Base-by-base conservation (phyloP, 2,113 vertebrate genomes). In the Xiphias gladius region DNA sequence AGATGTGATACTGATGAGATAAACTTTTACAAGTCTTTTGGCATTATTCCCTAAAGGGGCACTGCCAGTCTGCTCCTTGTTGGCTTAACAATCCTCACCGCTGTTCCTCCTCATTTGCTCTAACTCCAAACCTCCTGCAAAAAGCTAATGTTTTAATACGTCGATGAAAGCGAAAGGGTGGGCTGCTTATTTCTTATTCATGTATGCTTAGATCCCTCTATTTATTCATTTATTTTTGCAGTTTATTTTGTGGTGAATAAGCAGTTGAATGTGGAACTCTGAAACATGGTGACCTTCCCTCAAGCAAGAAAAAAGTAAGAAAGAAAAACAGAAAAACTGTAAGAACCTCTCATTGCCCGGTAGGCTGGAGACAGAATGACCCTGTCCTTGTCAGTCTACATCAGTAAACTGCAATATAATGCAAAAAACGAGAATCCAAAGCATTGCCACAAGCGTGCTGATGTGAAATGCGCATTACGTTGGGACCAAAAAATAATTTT, bases 221-320 rank as follows among this genome's bases (percentile, higher is more conserved):
- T 85, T 73, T 75, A 46, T 43, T 65, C 22, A 2, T 30, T 52
- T 10, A 3, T 55, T 24, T 5, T 24, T 32, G 26, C 14, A 12
- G 41, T 80, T 74, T 84, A 59, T 82, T 61, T 68, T 80, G 24
- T 63, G 35, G 46, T 7, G 32, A 71, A 65, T 30, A 54, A 46
- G 17, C 37, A 61, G 16, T 12, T 86, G 72, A 37, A 52, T 35
- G 13, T n/a, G 24, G 62, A 32, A 52, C 59, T 63, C n/a, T 59
- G 37, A 79, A 86, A 82, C 7, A 61, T 54, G 16, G 7, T 37
- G 64, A 78, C 73, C 79, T 89, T 84, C 77, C 76, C 58, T 65
- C 28, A 57, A 78, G 69, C 24, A 58, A 79, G 19, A 67, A 50
- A 76, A 65, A 62, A 50, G 37, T n/a, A n/a, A n/a, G n/a, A n/a